Conservation (phyloP, 2,113 vertebrate species). For the Eulemur macaco region DNA sequence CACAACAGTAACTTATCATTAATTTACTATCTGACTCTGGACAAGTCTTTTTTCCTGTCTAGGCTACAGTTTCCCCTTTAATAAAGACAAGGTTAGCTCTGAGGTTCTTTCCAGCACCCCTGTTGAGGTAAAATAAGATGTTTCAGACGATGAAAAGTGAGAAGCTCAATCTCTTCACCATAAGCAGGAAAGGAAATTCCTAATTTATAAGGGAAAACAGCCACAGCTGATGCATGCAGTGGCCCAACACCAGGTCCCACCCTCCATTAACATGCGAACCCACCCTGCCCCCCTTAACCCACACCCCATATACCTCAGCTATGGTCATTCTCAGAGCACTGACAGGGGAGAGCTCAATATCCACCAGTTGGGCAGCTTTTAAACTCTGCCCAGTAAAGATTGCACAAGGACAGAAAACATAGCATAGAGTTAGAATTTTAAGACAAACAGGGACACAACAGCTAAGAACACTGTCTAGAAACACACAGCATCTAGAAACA, state of each 20-base stretch:
- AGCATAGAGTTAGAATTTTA: conserved; percentile 83
- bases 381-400: conserved; percentile 90
- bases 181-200: conserved; percentile 30
- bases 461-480: conserved; percentile 56
- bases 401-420: conserved; percentile 82
- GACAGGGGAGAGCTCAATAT: conserved; percentile 98
- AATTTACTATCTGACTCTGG: background rate
- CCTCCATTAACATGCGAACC: conserved; percentile 63
- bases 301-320: conserved; percentile 92
- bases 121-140: conserved; percentile 39
- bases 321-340: conserved; percentile 99
- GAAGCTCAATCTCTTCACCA: conserved; percentile 9
- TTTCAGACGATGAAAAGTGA: conserved; percentile 38
- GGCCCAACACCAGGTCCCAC: conserved; percentile 22
- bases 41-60: background rate
- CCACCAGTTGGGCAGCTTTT: conserved; percentile 97
- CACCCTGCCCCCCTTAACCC: conserved; percentile 57
- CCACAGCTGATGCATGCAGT: background rate
- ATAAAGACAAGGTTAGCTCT: conserved; percentile 21
- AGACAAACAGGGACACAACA: conserved; percentile 64
- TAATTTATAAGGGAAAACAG: background rate
- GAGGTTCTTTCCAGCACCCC: background rate
- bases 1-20: background rate
- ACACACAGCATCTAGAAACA: conserved; percentile 45
- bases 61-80: conserved; percentile 23